Base-by-base conservation (phyloP, 2,797 vertebrate species). In the Chaetodon trifasciatus region DNA sequence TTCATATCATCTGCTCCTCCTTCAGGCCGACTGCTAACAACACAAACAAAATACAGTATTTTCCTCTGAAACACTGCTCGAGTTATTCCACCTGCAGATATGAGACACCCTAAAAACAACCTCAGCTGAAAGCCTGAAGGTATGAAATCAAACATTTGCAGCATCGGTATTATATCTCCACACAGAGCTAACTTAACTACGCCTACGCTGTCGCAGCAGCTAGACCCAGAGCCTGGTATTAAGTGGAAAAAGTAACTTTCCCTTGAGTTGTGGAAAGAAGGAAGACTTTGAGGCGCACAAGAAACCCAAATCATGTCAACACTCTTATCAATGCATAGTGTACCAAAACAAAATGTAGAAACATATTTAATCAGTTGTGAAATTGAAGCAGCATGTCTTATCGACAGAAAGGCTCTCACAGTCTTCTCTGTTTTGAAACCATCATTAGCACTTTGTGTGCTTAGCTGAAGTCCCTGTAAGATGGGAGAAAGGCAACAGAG, bases 391-490 rank as follows among this genome's bases (percentile, higher is more conserved):
- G 28, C 68, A 24, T 28, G 55, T 72, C 44, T 81, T 47, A 85
- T 79, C 13, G 23, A 56, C 28, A 58, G 63, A 61, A n/a, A 35
- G 47, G 42, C 75, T 71, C 53, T 66, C 10, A 39, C 39, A 39
- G 42, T 40, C 67, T 53, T 39, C 13, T 78, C 60, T 65, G 52
- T 70, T 78, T 67, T 71, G 23, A 74, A 80, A 78, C 63, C 66
- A 44, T 82, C 80, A 85, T 83, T 72, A 86, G 76, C 1, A 5
- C 23, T 72, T 49, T 78, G 73, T 77, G 64, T 73, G 70, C 60
- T 78, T 39, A 61, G 64, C 50, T 37, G 21, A 63, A 77, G 74
- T 70, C 71, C 28, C 58, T 44, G 46, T 52, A 24, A 81, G 62
- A 50, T 60, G 35, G 28, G 39, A 70, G 39, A 61, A 49, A 62